A percentile compares a stretch with the other conserved stretches of the same genome.
phyloP scores from a whole-genome alignment of 2,797 vertebrate genomes.

The Remorina albescens region DNA sequence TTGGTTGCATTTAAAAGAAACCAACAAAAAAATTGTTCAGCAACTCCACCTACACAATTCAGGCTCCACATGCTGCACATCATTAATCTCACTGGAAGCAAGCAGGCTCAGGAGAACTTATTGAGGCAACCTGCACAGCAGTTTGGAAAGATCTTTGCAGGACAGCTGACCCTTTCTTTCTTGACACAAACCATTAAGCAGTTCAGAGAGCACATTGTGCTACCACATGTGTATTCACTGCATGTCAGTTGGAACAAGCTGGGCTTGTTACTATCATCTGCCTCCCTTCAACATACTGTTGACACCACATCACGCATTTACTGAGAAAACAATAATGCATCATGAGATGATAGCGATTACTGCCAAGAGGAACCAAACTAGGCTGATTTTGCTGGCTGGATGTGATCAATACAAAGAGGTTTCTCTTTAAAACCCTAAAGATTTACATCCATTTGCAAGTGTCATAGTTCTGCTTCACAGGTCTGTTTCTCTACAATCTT shows the following conservation, averaged over 20 bases:
- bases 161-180: conserved; percentile 6
- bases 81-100: conserved; percentile 14
- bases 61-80: neutral
- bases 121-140: conserved; percentile 34
- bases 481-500: neutral
- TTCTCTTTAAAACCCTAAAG: neutral
- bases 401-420: neutral
- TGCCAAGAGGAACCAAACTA: neutral
- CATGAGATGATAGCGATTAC: neutral
- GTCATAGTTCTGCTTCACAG: neutral
- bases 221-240: neutral
- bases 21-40: neutral
- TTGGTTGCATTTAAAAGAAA: neutral
- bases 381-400: neutral
- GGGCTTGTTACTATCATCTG: neutral
- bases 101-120: conserved; percentile 24
- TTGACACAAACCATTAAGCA: conserved; percentile 25
- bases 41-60: neutral
- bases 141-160: conserved; percentile 17
- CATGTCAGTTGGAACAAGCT: neutral
- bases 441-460: conserved; percentile 2
- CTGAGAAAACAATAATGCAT: neutral
- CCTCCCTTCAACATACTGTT: neutral
- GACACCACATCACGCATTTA: neutral
- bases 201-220: conserved; percentile 1